Conservation (phyloP, 2,888 invertebrate genomes). For the Embidobia sp. region DNA sequence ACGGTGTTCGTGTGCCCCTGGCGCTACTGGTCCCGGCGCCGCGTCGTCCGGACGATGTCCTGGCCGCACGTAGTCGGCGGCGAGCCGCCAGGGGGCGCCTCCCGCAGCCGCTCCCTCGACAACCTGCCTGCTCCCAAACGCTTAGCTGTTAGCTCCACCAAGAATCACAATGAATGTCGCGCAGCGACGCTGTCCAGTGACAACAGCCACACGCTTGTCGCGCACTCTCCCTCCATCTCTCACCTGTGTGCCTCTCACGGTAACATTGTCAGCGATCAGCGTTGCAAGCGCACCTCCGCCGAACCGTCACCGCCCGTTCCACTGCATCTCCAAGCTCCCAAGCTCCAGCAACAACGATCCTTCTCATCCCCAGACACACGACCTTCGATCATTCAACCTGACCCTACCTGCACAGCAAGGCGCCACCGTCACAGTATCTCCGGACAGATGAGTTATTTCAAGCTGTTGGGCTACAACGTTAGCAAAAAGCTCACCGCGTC, state of each 20-base stretch:
- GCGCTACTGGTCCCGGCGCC: neutral
- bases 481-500: conserved; percentile 87
- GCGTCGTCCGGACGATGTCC: conserved; percentile 48
- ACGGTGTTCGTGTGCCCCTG: too few relatives aligned
- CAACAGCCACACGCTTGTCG: conserved; percentile 39
- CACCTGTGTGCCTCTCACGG: conserved; percentile 50
- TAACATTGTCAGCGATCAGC: conserved; percentile 56
- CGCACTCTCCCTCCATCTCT: conserved; percentile 33
- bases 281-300: conserved; percentile 54
- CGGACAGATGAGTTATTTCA: conserved; percentile 97
- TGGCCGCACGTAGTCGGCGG: conserved; percentile 47
- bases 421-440: conserved; percentile 98
- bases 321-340: conserved; percentile 69
- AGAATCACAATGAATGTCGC: conserved; percentile 45
- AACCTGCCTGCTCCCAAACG: conserved; percentile 36
- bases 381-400: conserved; percentile 81
- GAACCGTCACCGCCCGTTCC: conserved; percentile 48
- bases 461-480: conserved; percentile 91
- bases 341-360: conserved; percentile 78
- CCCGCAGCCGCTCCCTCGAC: conserved; percentile 36
- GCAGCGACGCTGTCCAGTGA: conserved; percentile 28
- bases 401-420: conserved; percentile 84
- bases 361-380: conserved; percentile 80
- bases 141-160: conserved; percentile 51
- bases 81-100: conserved; percentile 13